These are phyloP conservation scores for Crotophaga sulcirostris DNA, from an alignment of 2,113 vertebrate genomes.

Conservation along the genomic window DNA sequence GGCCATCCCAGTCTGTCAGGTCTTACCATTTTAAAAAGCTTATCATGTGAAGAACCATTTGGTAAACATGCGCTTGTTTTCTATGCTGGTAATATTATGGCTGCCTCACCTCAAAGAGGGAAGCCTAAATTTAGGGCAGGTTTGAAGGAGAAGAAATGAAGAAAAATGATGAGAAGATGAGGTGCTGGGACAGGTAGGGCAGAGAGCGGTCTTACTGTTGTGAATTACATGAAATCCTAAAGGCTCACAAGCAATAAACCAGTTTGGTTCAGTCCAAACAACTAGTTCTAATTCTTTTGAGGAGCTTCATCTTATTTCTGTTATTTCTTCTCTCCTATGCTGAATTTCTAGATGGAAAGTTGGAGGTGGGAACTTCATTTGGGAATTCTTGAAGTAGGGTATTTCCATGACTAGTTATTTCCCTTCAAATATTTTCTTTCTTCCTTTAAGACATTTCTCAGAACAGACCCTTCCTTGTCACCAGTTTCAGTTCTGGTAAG, in stretches of 20 bases:
- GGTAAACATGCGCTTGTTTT: neutral
- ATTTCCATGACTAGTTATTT: constrained; percentile 15
- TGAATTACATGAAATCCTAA: neutral
- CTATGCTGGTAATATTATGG: neutral
- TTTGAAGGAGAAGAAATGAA: neutral
- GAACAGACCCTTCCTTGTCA: neutral
- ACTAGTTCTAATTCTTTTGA: neutral
- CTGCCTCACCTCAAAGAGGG: neutral
- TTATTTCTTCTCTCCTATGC: neutral
- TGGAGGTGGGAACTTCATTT: neutral
- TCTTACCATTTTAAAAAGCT: neutral
- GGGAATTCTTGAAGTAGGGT: neutral
- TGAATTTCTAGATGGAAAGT: neutral
- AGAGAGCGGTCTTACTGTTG: neutral
- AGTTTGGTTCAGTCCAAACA: neutral
- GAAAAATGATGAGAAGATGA: neutral
- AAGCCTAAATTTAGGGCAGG: neutral
- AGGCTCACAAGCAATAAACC: neutral
- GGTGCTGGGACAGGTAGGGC: neutral
- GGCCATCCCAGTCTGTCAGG: neutral
- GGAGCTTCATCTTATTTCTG: neutral
- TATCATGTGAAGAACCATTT: neutral
- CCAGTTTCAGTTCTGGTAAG: neutral
- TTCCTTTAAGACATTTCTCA: neutral
- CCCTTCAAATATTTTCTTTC: neutral